These are phyloP conservation scores for Gasterosteus nipponicus DNA, from an alignment of 2,113 vertebrate species.

Conservation along the genomic window DNA sequence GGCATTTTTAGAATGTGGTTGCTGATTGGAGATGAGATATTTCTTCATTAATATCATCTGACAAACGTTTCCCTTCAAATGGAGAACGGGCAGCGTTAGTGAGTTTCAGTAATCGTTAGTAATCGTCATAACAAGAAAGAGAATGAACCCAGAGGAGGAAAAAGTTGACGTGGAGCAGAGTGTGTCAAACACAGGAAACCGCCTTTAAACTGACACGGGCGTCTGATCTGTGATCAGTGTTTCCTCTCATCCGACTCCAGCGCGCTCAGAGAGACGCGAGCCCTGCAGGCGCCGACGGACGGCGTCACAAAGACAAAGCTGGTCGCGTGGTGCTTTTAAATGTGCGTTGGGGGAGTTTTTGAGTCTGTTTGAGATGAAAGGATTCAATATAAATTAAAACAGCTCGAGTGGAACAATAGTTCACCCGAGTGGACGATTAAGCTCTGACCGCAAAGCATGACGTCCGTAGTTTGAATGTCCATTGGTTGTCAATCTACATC, in stretches of 20 bases:
- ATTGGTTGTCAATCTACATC: neutral
- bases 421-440: neutral
- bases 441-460: neutral
- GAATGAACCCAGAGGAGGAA: neutral
- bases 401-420: neutral
- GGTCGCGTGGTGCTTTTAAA: neutral
- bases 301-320: neutral
- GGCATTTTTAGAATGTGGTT: neutral
- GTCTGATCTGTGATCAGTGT: neutral
- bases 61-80: neutral
- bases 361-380: neutral
- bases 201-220: neutral
- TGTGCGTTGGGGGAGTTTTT: neutral
- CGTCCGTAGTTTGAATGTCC: neutral
- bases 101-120: neutral
- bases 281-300: neutral
- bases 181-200: neutral
- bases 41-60: neutral
- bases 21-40: neutral
- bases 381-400: neutral
- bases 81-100: neutral
- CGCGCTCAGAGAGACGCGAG: neutral
- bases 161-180: neutral
- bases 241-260: neutral
- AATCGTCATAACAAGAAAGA: neutral